A percentile compares a stretch with the other conserved stretches of the same genome.
phyloP scores from a whole-genome alignment of 2,113 vertebrate genomes.

The Hemiprocne comata region DNA sequence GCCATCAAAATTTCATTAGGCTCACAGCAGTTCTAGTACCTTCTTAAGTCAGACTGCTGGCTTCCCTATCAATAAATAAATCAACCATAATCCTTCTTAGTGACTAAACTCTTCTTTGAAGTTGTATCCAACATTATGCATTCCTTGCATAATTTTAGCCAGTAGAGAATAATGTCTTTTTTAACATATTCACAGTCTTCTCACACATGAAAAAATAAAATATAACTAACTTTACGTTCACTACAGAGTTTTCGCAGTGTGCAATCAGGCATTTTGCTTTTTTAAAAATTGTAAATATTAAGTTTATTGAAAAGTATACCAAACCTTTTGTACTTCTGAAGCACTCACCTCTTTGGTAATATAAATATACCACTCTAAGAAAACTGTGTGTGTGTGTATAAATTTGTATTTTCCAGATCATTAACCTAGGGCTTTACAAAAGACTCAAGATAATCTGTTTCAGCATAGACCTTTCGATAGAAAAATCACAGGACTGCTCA shows the following conservation, averaged over 20 bases:
- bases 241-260: neutral
- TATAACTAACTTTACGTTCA: neutral
- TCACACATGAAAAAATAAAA: neutral
- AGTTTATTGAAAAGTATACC: neutral
- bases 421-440: neutral
- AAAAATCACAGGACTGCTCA: neutral
- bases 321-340: neutral
- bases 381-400: neutral
- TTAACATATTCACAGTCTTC: neutral
- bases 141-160: constrained; percentile 42
- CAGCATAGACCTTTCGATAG: neutral
- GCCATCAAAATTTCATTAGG: constrained; percentile 73
- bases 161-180: constrained; percentile 1
- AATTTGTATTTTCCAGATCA: neutral
- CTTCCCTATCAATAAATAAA: constrained; percentile 71
- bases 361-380: neutral
- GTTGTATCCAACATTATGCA: constrained; percentile 37
- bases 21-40: constrained; percentile 46
- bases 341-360: neutral
- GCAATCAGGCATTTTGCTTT: neutral
- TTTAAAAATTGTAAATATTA: neutral
- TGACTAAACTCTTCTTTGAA: constrained; percentile 62
- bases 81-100: constrained; percentile 65
- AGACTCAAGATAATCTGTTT: neutral
- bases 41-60: constrained; percentile 61